Evolutionary conservation across 2,113 vertebrate genomes (phyloP).

Genomic region (Callocephalon fimbriatum): DNA sequence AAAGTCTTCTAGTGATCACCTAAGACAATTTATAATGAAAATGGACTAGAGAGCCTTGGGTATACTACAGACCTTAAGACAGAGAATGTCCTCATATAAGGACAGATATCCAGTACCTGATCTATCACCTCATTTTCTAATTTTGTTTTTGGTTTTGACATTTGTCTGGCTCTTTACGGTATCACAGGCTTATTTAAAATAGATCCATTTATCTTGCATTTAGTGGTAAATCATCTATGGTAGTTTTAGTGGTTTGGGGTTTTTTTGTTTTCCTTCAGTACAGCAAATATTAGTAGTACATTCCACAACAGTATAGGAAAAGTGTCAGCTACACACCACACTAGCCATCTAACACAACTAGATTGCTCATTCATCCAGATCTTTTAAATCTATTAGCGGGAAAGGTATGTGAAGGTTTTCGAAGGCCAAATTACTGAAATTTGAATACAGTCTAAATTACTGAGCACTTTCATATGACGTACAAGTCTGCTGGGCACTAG

Average conservation of each 20-base stretch:
- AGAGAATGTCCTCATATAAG: background rate
- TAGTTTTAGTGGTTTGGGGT: accelerated
- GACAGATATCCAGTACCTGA: background rate
- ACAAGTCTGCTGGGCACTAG: background rate
- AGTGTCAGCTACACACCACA: background rate
- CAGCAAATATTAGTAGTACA: background rate
- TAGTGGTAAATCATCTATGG: background rate
- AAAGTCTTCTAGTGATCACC: background rate
- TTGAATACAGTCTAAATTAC: slow-evolving; percentile 34
- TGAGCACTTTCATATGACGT: background rate
- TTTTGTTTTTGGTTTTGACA: background rate
- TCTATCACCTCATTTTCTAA: background rate
- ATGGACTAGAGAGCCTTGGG: background rate
- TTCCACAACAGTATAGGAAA: background rate
- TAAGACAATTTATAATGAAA: background rate
- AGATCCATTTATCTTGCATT: background rate
- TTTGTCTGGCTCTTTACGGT: background rate
- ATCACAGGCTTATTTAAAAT: background rate
- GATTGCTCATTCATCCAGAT: background rate
- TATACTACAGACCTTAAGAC: background rate
- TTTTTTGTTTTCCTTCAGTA: background rate
- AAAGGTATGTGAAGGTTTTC: slow-evolving; percentile 29
- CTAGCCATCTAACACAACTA: background rate
- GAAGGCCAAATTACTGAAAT: slow-evolving; percentile 38
- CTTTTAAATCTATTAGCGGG: slow-evolving; percentile 14